Percentiles rank a stretch among this genome's conserved stretches.
Conservation (phyloP, 2,888 invertebrate genomes). For the Hirtodrosophila histrioides region DNA sequence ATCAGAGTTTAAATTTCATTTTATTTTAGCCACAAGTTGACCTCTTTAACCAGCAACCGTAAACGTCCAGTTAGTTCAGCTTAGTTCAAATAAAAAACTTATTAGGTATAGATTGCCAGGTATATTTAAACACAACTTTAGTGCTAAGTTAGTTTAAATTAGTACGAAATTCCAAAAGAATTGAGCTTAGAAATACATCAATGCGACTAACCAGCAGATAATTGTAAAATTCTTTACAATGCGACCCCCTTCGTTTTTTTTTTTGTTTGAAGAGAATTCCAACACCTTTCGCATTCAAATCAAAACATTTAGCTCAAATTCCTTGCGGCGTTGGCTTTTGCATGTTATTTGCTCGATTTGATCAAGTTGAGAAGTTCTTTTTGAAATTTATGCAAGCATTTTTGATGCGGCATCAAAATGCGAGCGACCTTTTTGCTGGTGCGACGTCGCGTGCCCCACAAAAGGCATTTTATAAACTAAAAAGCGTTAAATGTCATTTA, state of each 20-base stretch:
- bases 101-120: no score
- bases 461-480: conserved; percentile 71
- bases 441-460: conserved; percentile 61
- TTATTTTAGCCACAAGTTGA: no score
- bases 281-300: conserved; percentile 59
- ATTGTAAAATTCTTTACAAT: conserved; percentile 4
- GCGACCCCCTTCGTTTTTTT: not conserved
- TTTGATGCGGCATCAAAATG: conserved; percentile 56
- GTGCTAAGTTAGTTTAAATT: not conserved
- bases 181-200: not conserved
- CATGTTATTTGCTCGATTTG: conserved; percentile 40
- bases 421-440: conserved; percentile 58
- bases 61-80: no score
- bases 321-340: conserved; percentile 29
- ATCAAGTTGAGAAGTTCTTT: conserved; percentile 22
- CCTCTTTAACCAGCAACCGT: no score
- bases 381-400: conserved; percentile 63
- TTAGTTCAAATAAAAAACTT: no score
- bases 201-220: conserved; percentile 5
- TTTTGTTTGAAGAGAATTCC: conserved; percentile 40
- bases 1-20: no score
- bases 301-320: conserved; percentile 62
- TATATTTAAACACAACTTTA: no score
- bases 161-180: not conserved
- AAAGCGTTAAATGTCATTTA: conserved; percentile 80